Conservation (phyloP, 1,140 invertebrate genomes). For the Eulimnadia texana region DNA sequence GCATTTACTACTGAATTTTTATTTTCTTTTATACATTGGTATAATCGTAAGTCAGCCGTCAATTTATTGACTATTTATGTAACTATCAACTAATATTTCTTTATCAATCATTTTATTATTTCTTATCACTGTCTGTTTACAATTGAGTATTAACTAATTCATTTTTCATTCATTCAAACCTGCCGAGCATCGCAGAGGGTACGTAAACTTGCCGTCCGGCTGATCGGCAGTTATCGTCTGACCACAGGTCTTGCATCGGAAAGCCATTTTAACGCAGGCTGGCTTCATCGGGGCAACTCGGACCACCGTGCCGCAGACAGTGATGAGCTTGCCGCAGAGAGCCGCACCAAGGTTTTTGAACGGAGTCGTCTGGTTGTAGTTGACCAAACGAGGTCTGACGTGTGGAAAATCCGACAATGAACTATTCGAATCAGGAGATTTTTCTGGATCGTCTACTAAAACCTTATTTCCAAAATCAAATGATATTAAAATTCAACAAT, state of each 20-base stretch:
- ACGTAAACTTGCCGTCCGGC: constrained; percentile 41
- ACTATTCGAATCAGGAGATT: constrained; percentile 6
- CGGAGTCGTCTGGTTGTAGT: constrained; percentile 6
- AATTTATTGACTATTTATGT: no score
- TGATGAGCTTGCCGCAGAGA: constrained; percentile 58
- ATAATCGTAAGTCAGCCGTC: no score
- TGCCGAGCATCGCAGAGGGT: constrained; percentile 38
- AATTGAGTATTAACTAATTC: no score
- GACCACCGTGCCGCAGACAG: constrained; percentile 71
- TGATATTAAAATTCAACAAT: neutral
- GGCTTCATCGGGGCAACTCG: constrained; percentile 60
- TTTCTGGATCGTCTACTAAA: neutral
- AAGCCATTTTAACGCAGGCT: constrained; percentile 59
- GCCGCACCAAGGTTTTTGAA: constrained; percentile 15
- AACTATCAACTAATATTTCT: no score
- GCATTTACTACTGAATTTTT: no score
- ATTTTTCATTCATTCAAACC: no score
- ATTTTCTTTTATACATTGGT: no score
- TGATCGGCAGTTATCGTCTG: constrained; percentile 42
- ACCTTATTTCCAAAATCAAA: neutral
- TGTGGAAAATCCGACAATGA: constrained; percentile 2
- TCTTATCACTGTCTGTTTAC: no score
- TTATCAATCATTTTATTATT: no score
- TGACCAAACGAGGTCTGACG: constrained; percentile 11
- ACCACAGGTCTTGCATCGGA: constrained; percentile 54